Conservation (phyloP, 2,888 invertebrate species). For the Nemotelus nigrinus region DNA sequence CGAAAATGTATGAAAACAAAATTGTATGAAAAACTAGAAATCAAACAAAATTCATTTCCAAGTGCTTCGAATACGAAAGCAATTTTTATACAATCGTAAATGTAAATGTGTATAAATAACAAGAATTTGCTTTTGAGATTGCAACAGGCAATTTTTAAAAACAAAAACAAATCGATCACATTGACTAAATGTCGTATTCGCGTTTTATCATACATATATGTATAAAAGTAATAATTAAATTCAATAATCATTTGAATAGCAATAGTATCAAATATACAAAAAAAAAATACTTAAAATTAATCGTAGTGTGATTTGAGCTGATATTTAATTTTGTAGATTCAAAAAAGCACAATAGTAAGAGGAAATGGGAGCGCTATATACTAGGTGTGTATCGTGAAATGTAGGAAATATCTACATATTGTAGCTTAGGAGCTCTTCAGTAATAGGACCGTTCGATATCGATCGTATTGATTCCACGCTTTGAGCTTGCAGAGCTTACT, state of each 20-base stretch:
- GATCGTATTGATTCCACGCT: too few relatives aligned
- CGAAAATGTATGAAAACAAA: not conserved
- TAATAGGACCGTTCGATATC: too few relatives aligned
- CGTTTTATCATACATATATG: not conserved
- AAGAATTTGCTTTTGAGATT: too few relatives aligned
- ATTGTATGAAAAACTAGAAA: constrained; percentile 4
- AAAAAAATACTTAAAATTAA: not conserved
- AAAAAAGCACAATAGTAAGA: not conserved
- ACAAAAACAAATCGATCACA: too few relatives aligned
- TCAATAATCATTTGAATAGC: not conserved
- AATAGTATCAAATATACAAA: not conserved
- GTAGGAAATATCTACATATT: too few relatives aligned
- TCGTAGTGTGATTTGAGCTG: not conserved
- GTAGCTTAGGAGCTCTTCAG: too few relatives aligned
- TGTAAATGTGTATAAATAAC: not conserved
- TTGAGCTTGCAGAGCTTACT: too few relatives aligned
- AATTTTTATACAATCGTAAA: constrained; percentile 38
- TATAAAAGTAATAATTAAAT: not conserved
- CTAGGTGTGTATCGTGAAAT: too few relatives aligned
- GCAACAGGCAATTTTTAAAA: too few relatives aligned
- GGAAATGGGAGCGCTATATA: not conserved
- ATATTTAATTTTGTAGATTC: not conserved
- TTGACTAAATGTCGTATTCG: too few relatives aligned
- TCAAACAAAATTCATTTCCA: constrained; percentile 14
- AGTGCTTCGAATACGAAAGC: constrained; percentile 22